Percentiles rank a stretch among this genome's conserved stretches.
Evolutionary conservation across 2,113 vertebrate genomes (phyloP).

Genomic region (Cervus canadensis): DNA sequence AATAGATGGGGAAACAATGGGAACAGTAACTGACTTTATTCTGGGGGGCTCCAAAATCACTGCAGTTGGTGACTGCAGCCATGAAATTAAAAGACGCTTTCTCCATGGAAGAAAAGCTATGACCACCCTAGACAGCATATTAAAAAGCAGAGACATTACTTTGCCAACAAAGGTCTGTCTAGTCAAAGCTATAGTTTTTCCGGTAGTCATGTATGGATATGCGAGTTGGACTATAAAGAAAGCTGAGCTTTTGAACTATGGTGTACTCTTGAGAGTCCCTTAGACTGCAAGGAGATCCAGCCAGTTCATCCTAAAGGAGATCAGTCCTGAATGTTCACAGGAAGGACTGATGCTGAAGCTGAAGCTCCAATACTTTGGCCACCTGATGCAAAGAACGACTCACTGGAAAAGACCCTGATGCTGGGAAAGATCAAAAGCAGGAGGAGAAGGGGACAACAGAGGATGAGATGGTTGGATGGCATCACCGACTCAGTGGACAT

Average conservation of each 20-base stretch:
- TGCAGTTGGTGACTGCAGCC: neutral
- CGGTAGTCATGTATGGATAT: neutral
- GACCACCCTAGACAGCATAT: neutral
- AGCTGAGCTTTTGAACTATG: neutral
- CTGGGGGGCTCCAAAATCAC: neutral
- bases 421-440: neutral
- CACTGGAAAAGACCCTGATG: neutral
- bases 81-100: neutral
- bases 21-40: neutral
- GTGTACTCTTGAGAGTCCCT: neutral
- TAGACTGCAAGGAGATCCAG: neutral
- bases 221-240: neutral
- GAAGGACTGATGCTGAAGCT: neutral
- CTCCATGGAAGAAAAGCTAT: neutral
- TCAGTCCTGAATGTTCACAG: neutral
- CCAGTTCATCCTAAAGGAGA: neutral
- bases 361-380: neutral
- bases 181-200: neutral
- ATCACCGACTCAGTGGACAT: neutral
- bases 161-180: neutral
- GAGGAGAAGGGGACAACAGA: neutral
- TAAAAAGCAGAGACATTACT: neutral
- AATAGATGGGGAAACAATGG: neutral
- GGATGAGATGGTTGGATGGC: neutral
- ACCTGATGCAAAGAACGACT: neutral